Percentiles rank a stretch among this genome's conserved stretches.
These are phyloP conservation scores for Ectemnius lituratus DNA, from an alignment of 2,888 invertebrate genomes.

Conservation along the genomic window DNA sequence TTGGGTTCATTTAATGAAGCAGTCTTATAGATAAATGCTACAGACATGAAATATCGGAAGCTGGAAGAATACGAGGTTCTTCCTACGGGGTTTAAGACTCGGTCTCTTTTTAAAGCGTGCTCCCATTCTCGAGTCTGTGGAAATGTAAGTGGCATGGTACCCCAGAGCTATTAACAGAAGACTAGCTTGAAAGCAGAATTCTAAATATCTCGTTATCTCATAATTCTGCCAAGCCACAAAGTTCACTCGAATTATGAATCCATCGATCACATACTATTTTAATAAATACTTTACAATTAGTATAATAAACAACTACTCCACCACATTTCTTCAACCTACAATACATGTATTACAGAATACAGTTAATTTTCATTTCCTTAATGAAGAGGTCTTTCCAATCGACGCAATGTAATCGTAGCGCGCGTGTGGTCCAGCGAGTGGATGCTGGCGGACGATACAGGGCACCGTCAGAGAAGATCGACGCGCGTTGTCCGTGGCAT, in stretches of 20 bases:
- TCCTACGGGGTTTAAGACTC: constrained; percentile 22
- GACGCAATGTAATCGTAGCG: constrained; percentile 42
- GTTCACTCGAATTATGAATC: no score
- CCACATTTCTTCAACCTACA: no score
- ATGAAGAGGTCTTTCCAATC: constrained; percentile 48
- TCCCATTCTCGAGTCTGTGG: no score
- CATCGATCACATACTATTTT: no score
- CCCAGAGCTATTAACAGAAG: no score
- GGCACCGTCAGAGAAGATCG: constrained; percentile 9
- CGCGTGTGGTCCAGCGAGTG: constrained; percentile 39
- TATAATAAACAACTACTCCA: constrained; percentile 40
- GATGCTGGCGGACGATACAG: no score
- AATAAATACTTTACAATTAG: constrained; percentile 34
- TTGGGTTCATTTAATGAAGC: constrained; percentile 56
- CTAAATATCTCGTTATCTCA: no score
- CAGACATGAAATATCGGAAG: constrained; percentile 9
- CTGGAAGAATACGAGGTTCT: no score
- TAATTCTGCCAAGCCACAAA: no score
- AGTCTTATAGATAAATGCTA: constrained; percentile 47
- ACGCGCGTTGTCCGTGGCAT: constrained; percentile 42
- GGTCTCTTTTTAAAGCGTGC: background rate
- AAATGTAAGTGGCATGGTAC: no score
- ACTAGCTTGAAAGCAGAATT: no score
- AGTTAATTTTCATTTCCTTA: constrained; percentile 50
- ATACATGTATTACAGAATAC: constrained; percentile 10